These are phyloP conservation scores for Orthosia incerta DNA, from an alignment of 2,888 invertebrate species.

Conservation along the genomic window DNA sequence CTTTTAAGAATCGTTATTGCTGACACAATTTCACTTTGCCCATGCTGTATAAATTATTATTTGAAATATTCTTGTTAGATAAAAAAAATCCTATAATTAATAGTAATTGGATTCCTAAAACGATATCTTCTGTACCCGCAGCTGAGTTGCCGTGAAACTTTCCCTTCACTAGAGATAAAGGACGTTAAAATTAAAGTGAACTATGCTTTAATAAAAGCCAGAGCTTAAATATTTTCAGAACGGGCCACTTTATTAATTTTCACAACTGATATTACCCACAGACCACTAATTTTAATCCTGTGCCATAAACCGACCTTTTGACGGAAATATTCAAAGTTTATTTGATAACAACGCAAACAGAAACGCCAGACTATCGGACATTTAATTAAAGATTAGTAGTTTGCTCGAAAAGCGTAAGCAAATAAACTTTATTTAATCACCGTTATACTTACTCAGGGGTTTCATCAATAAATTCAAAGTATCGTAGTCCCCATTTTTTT, in stretches of 20 bases:
- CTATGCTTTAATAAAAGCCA: constrained; percentile 19
- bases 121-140: not conserved
- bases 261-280: constrained; percentile 29
- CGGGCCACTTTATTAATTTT: constrained; percentile 48
- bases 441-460: not conserved
- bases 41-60: not conserved
- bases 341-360: constrained; percentile 11
- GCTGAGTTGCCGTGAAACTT: not conserved
- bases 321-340: constrained; percentile 16
- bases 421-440: not conserved
- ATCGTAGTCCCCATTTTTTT: too few relatives aligned
- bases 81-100: not conserved
- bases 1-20: not conserved
- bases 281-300: constrained; percentile 42
- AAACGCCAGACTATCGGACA: not conserved
- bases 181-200: constrained; percentile 18
- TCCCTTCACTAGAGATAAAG: constrained; percentile 2
- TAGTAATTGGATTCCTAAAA: not conserved
- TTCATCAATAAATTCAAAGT: too few relatives aligned
- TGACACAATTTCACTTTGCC: not conserved
- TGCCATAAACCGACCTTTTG: constrained; percentile 21
- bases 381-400: not conserved
- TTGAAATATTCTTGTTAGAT: not conserved
- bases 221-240: constrained; percentile 5
- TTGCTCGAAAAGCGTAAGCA: not conserved